Conservation (phyloP, 2,888 invertebrate species). For the Ophonus ardosiacus region DNA sequence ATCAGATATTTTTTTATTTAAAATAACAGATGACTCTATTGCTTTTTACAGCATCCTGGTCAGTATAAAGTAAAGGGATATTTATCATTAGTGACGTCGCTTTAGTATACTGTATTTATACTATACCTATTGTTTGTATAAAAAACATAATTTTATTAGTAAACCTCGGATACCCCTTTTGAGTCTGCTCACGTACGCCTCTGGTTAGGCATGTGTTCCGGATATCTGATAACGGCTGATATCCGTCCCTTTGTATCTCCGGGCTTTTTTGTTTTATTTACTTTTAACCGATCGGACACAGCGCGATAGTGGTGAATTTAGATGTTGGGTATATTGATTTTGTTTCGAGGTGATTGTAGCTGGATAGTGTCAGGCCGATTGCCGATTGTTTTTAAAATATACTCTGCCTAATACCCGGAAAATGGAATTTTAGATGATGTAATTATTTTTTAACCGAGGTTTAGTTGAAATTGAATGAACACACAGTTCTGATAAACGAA, state of each 20-base stretch:
- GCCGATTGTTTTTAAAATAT: slow-evolving; percentile 25
- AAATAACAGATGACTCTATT: too few species aligned
- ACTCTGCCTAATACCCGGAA: slow-evolving; percentile 9
- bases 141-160: neutral
- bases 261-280: slow-evolving; percentile 36
- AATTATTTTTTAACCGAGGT: slow-evolving; percentile 2
- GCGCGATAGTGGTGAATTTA: slow-evolving; percentile 47
- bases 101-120: too few species aligned
- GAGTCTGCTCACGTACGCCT: slow-evolving; percentile 7
- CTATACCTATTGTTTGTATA: too few species aligned
- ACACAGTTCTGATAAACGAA: neutral
- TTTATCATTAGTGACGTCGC: too few species aligned
- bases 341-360: slow-evolving; percentile 6
- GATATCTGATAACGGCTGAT: slow-evolving; percentile 25
- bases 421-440: slow-evolving; percentile 6
- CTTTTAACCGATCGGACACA: slow-evolving; percentile 28
- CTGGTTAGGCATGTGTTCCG: neutral
- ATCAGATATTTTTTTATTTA: too few species aligned
- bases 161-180: neutral
- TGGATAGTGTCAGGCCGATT: slow-evolving; percentile 38
- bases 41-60: too few species aligned
- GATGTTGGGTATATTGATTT: slow-evolving; percentile 47
- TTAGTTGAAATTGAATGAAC: neutral
- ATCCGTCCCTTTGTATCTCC: slow-evolving; percentile 19
- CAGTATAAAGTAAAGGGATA: too few species aligned